A percentile compares a stretch with the other conserved stretches of the same genome.
Conservation (phyloP, 2,888 invertebrate species). For the Pilophorus perplexus region DNA sequence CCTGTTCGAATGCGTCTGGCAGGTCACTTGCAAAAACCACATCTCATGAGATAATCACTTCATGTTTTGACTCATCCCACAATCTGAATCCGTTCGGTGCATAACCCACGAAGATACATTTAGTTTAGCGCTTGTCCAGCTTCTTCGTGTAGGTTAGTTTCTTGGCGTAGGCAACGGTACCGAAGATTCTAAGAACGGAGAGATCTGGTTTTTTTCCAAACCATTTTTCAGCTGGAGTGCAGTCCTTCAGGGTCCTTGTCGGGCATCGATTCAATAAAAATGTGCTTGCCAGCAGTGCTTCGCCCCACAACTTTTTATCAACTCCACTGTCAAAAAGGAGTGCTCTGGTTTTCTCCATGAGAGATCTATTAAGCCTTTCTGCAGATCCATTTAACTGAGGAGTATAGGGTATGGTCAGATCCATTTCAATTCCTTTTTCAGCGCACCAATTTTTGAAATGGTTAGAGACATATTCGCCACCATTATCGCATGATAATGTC, state of each 20-base stretch:
- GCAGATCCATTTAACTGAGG: not conserved
- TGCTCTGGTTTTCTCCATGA: constrained; percentile 19
- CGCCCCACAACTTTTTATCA: not conserved
- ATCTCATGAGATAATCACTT: constrained; percentile 16
- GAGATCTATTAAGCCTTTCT: not conserved
- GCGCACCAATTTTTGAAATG: not conserved
- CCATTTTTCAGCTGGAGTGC: constrained; percentile 22
- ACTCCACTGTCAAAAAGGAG: not conserved
- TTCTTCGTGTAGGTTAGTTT: constrained; percentile 11
- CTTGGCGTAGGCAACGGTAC: not conserved
- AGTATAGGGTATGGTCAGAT: not conserved
- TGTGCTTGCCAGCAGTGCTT: not conserved
- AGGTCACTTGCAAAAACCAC: not conserved
- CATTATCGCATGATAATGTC: not conserved
- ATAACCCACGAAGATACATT: constrained; percentile 30
- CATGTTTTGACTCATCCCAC: constrained; percentile 18
- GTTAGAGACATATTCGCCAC: not conserved
- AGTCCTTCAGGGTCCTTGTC: not conserved
- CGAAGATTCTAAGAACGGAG: constrained; percentile 7
- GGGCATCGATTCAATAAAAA: not conserved
- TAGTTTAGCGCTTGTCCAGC: not conserved
- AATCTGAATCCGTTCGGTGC: constrained; percentile 18
- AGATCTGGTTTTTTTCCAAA: constrained; percentile 12
- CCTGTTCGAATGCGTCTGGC: not conserved
- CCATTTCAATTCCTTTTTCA: not conserved